Conservation (phyloP, 2,797 vertebrate genomes). For the Melanotaenia trifasciata region DNA sequence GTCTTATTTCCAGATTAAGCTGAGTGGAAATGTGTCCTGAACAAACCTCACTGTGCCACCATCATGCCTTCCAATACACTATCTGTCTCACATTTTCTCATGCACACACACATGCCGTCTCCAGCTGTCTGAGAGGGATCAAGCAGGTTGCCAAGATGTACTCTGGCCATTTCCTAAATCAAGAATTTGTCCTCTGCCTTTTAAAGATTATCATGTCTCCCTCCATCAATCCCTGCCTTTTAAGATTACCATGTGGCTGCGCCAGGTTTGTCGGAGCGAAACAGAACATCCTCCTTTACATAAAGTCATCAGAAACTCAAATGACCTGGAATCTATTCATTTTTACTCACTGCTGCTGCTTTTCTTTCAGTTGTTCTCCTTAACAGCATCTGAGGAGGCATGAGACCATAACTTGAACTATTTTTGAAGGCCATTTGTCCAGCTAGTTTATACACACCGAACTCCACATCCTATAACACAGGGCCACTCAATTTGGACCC, state of each 20-base stretch:
- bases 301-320: neutral
- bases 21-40: conserved; percentile 57
- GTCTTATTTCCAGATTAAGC: conserved; percentile 36
- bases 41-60: conserved; percentile 41
- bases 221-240: conserved; percentile 40
- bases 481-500: no score
- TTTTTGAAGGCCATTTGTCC: neutral
- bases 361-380: neutral
- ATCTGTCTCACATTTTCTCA: conserved; percentile 30
- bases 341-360: neutral
- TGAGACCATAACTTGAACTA: neutral
- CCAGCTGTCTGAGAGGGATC: conserved; percentile 49
- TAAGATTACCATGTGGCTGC: conserved; percentile 32
- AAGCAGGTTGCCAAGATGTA: conserved; percentile 53
- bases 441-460: conserved; percentile 35
- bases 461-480: conserved; percentile 26
- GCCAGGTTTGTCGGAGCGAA: conserved; percentile 41
- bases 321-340: neutral
- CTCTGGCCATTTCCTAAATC: conserved; percentile 64
- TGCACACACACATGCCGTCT: conserved; percentile 2
- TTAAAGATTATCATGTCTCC: conserved; percentile 56
- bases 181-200: conserved; percentile 56
- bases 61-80: conserved; percentile 12
- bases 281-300: conserved; percentile 6
- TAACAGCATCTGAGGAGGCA: no score